phyloP scores from a whole-genome alignment of 2,888 invertebrate genomes.

The Rhagonycha fulva region DNA sequence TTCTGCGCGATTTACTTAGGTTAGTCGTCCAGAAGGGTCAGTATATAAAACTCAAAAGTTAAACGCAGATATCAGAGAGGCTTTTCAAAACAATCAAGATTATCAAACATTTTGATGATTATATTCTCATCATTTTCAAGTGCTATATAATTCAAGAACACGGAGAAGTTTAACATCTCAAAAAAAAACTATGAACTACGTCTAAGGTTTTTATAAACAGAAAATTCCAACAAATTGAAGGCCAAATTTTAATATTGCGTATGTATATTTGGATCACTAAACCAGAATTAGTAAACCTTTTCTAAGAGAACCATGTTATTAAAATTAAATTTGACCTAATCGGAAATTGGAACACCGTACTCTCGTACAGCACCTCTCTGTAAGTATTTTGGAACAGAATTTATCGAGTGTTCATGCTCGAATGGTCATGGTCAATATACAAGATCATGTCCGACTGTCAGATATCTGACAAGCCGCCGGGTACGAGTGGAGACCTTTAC shows the following conservation, averaged over 20 bases:
- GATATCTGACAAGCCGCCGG: too few species aligned
- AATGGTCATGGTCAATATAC: too few species aligned
- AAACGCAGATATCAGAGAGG: too few species aligned
- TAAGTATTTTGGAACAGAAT: too few species aligned
- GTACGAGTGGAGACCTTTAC: too few species aligned
- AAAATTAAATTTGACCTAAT: background rate
- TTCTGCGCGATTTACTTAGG: background rate
- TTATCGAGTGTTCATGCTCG: too few species aligned
- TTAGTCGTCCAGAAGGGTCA: background rate
- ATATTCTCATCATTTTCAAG: too few species aligned
- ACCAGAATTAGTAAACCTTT: background rate
- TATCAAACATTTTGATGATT: too few species aligned
- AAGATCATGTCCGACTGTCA: too few species aligned
- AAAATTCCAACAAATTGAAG: background rate
- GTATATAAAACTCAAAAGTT: background rate
- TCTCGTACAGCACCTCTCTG: too few species aligned
- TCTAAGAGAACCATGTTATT: background rate
- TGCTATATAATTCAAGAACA: background rate
- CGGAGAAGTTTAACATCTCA: background rate
- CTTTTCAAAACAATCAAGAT: too few species aligned
- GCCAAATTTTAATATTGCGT: background rate
- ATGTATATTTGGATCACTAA: background rate
- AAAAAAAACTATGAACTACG: background rate
- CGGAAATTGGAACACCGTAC: too few species aligned
- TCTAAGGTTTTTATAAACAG: background rate